Percentiles rank a stretch among this genome's conserved stretches.
Conservation (phyloP, 2,888 invertebrate species). For the Tuberolachnus salignus region DNA sequence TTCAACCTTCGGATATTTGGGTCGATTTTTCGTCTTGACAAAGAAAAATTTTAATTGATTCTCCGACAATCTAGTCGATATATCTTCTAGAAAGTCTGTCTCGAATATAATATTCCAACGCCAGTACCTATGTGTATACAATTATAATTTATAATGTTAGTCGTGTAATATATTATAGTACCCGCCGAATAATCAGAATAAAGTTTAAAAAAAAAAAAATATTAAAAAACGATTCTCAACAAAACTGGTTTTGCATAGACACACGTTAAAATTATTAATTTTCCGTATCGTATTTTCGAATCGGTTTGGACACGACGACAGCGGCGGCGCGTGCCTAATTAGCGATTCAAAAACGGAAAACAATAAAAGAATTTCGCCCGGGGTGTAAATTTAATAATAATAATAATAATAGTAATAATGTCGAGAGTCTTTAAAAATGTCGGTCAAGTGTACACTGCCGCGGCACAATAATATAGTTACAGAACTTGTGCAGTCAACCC, state of each 20-base stretch:
- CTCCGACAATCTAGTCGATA: background rate
- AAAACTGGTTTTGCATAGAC: background rate
- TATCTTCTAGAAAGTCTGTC: constrained; percentile 7
- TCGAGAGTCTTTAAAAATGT: constrained; percentile 26
- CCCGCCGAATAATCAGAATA: no score
- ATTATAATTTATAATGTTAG: no score
- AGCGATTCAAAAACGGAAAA: constrained; percentile 22
- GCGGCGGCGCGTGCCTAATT: constrained; percentile 3
- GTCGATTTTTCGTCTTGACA: background rate
- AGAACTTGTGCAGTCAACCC: constrained; percentile 45
- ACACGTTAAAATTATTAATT: background rate
- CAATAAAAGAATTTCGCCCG: background rate
- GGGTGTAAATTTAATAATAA: no score
- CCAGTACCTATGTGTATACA: background rate
- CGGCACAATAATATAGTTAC: background rate
- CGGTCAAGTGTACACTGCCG: constrained; percentile 22
- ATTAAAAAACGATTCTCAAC: background rate
- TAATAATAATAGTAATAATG: no score
- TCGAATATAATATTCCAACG: background rate
- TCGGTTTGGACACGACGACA: constrained; percentile 4
- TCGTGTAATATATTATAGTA: no score
- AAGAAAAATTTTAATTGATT: background rate
- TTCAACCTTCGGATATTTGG: background rate
- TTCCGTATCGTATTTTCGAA: constrained; percentile 12
- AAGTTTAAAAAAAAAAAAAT: no score